These are phyloP conservation scores for Malurus elegans DNA, from an alignment of 2,113 vertebrate genomes.

Conservation along the genomic window DNA sequence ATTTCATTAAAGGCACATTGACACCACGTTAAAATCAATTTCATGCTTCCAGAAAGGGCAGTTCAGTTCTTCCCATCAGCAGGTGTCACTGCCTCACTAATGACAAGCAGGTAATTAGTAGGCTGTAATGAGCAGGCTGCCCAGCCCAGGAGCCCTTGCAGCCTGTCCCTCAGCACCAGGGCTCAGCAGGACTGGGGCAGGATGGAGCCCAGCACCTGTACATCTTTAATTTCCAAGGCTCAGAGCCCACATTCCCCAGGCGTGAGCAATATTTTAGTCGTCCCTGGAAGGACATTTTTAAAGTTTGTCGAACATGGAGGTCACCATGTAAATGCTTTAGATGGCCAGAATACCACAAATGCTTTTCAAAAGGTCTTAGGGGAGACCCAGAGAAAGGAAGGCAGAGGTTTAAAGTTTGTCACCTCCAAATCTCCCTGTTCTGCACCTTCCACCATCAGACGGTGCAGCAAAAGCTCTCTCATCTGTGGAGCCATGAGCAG, in stretches of 20 bases:
- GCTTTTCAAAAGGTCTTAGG: background rate
- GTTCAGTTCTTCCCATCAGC: background rate
- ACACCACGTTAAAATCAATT: background rate
- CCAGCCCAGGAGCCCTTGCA: background rate
- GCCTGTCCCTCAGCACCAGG: background rate
- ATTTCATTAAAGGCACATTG: background rate
- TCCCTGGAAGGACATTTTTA: background rate
- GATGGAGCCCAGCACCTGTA: fast-evolving
- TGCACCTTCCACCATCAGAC: background rate
- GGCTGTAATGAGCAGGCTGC: background rate
- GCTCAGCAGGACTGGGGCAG: background rate
- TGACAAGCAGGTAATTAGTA: fast-evolving
- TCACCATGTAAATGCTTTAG: background rate
- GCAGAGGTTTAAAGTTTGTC: background rate
- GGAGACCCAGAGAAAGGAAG: background rate
- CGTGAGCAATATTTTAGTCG: background rate
- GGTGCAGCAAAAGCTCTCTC: background rate
- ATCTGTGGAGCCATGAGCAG: background rate
- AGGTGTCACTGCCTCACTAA: background rate
- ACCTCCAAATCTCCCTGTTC: background rate
- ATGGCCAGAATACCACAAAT: background rate
- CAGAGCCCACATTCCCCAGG: background rate
- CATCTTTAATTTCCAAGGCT: background rate
- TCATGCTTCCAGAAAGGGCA: background rate
- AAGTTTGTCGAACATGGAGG: background rate